A percentile compares a stretch with the other conserved stretches of the same genome.
Evolutionary conservation across 2,888 invertebrate species (phyloP).

Genomic region (Schrankia costaestrigalis): DNA sequence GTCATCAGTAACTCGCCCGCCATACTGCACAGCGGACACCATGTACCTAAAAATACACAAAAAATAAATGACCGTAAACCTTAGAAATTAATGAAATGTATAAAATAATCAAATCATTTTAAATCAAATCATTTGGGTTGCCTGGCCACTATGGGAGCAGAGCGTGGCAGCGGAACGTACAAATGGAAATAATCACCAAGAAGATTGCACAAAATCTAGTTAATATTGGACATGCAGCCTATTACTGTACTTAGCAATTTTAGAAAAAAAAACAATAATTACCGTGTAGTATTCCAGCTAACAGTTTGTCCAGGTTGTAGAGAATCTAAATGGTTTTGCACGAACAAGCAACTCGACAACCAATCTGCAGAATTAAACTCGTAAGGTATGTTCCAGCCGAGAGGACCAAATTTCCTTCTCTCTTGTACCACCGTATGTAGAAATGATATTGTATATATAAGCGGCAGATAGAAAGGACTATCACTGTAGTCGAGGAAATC

Average conservation of each 20-base stretch:
- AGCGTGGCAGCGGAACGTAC: too few relatives aligned
- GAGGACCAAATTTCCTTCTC: conserved; percentile 91
- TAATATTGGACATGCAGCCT: too few relatives aligned
- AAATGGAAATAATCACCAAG: too few relatives aligned
- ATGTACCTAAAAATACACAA: conserved; percentile 83
- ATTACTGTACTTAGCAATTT: too few relatives aligned
- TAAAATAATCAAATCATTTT: too few relatives aligned
- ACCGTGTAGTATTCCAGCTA: conserved; percentile 89
- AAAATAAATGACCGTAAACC: background rate
- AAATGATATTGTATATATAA: conserved; percentile 92
- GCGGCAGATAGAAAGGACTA: conserved; percentile 88
- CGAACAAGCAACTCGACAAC: conserved; percentile 91
- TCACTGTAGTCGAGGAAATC: conserved; percentile 92
- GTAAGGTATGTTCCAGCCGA: conserved; percentile 96
- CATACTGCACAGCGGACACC: conserved; percentile 95
- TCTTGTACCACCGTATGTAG: conserved; percentile 93
- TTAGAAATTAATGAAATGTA: too few relatives aligned
- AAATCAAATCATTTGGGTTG: too few relatives aligned
- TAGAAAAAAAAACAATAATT: too few relatives aligned
- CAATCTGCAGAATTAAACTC: conserved; percentile 95
- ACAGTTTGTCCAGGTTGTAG: conserved; percentile 87
- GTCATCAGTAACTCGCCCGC: conserved; percentile 94
- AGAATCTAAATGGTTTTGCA: conserved; percentile 92
- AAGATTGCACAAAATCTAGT: too few relatives aligned
- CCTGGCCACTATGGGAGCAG: too few relatives aligned